phyloP scores from a whole-genome alignment of 2,113 vertebrate genomes.

The Scopus umbretta region DNA sequence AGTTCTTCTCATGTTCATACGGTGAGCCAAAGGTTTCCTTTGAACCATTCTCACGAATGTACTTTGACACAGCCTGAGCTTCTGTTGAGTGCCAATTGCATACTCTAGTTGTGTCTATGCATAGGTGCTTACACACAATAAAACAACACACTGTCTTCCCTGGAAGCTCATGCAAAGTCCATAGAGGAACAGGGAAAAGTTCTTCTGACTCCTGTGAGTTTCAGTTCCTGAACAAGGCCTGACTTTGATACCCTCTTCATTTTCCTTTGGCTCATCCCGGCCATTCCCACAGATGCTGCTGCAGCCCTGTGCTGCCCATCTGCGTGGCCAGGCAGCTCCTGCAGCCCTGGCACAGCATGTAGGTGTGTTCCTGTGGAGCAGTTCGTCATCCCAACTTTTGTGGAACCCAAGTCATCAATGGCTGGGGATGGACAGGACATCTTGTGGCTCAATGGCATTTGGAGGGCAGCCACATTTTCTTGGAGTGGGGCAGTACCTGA shows the following conservation, averaged over 20 bases:
- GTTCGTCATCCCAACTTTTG: background rate
- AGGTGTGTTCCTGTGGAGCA: background rate
- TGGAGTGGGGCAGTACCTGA: background rate
- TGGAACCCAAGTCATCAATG: background rate
- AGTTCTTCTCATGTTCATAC: background rate
- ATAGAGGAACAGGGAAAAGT: background rate
- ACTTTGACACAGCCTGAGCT: background rate
- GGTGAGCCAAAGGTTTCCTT: background rate
- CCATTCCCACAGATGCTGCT: background rate
- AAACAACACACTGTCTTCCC: background rate
- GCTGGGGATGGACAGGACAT: background rate
- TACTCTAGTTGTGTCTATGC: background rate
- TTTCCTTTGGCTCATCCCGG: background rate
- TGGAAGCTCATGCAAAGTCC: background rate
- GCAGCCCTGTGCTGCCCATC: background rate
- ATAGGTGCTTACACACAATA: background rate
- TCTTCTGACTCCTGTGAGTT: background rate
- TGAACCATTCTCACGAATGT: background rate
- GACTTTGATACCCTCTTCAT: background rate
- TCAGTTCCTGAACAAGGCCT: background rate
- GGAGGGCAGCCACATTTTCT: background rate
- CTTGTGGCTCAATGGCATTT: background rate
- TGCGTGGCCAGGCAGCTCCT: background rate
- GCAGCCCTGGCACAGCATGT: rapidly evolving
- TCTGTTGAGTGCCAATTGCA: background rate